phyloP scores from a whole-genome alignment of 1,140 invertebrate genomes.

The Drosophila pallidifrons region DNA sequence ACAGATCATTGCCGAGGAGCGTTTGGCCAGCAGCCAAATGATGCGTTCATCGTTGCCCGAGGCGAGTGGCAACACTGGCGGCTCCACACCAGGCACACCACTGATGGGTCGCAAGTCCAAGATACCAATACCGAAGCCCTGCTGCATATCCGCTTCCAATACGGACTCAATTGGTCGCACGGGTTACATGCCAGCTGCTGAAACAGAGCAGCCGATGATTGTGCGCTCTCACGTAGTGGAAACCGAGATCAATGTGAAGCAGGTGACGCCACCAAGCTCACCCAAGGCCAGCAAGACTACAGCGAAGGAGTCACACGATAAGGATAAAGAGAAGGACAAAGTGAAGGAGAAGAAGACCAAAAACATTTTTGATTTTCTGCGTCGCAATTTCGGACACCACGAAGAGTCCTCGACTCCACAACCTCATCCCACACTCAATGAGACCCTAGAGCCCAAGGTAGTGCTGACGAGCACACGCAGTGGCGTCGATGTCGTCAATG shows the following conservation, averaged over 20 bases:
- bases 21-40: slow-evolving; percentile 71
- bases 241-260: slow-evolving; percentile 77
- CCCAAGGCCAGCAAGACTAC: slow-evolving; percentile 30
- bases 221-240: slow-evolving; percentile 75
- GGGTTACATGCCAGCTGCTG: slow-evolving; percentile 55
- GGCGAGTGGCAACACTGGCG: not conserved
- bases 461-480: slow-evolving; percentile 73
- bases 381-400: slow-evolving; percentile 77
- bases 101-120: slow-evolving; percentile 67
- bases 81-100: slow-evolving; percentile 53
- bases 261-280: slow-evolving; percentile 54
- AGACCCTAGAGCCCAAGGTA: slow-evolving; percentile 71
- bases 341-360: slow-evolving; percentile 76
- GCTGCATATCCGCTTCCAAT: slow-evolving; percentile 68
- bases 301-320: not conserved
- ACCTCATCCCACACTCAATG: slow-evolving; percentile 60
- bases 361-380: slow-evolving; percentile 83
- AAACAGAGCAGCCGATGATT: slow-evolving; percentile 58
- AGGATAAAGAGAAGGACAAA: slow-evolving; percentile 8
- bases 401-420: slow-evolving; percentile 49
- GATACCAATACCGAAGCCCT: slow-evolving; percentile 77
- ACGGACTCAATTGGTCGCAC: slow-evolving; percentile 72
- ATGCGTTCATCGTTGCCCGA: slow-evolving; percentile 64
- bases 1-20: slow-evolving; percentile 80
- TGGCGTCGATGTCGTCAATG: slow-evolving; percentile 69